phyloP scores from a whole-genome alignment of 1,140 invertebrate genomes.

The Sinella curviseta region DNA sequence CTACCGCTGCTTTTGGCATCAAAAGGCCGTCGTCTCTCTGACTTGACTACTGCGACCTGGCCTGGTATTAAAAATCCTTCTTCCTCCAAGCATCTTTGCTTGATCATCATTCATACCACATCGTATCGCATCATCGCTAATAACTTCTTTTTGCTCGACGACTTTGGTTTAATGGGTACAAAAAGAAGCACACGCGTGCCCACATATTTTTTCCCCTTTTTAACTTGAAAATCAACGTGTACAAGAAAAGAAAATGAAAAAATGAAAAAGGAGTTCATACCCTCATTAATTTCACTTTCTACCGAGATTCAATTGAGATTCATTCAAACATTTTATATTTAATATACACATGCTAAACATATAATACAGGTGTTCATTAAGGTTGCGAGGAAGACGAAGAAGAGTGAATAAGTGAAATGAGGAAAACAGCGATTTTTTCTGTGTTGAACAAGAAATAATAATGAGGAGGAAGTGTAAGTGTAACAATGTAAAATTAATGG shows the following conservation, averaged over 20 bases:
- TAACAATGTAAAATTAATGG: no score
- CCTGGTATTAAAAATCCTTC: background rate
- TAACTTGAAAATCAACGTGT: background rate
- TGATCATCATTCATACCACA: background rate
- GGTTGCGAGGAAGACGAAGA: background rate
- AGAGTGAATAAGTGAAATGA: no score
- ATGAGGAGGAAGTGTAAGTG: no score
- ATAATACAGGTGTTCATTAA: background rate
- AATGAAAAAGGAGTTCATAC: conserved; percentile 8
- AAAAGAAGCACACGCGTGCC: conserved; percentile 3
- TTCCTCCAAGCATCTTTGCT: background rate
- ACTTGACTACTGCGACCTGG: background rate
- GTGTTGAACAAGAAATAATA: no score
- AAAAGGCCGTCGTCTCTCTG: background rate
- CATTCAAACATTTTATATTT: background rate
- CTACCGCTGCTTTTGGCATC: background rate
- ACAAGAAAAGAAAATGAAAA: background rate
- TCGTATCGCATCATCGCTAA: background rate
- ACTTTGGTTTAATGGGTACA: background rate
- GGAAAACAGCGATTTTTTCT: no score
- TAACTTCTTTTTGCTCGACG: background rate
- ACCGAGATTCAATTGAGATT: background rate
- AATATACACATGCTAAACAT: background rate
- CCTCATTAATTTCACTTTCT: conserved; percentile 27
- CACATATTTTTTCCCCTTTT: background rate